These are phyloP conservation scores for Cyrtonyx montezumae DNA, from an alignment of 2,113 vertebrate genomes.

Conservation along the genomic window DNA sequence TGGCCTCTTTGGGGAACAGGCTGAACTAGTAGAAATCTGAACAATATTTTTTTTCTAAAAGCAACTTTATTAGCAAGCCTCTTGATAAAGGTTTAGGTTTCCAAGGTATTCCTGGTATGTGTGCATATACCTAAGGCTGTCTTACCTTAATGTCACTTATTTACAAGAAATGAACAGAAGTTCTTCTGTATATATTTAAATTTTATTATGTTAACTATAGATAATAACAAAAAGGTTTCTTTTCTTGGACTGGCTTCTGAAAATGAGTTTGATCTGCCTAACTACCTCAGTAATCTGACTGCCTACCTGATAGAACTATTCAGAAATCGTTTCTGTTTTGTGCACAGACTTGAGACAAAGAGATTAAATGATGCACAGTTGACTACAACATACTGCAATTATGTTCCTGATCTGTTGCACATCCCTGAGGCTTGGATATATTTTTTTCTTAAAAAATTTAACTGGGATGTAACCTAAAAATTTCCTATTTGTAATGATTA, in stretches of 20 bases:
- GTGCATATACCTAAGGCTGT: neutral
- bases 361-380: neutral
- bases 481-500: slow-evolving; percentile 41
- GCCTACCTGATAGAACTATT: slow-evolving; percentile 17
- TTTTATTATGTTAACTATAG: neutral
- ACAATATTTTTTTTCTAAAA: slow-evolving; percentile 37
- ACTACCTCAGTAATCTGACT: slow-evolving; percentile 48
- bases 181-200: slow-evolving; percentile 14
- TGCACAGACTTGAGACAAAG: slow-evolving; percentile 20
- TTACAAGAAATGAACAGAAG: neutral
- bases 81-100: slow-evolving; percentile 32
- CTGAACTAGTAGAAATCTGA: slow-evolving; percentile 64
- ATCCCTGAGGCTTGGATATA: neutral
- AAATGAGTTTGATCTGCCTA: neutral
- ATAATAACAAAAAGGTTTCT: neutral
- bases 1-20: slow-evolving; percentile 64
- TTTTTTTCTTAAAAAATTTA: slow-evolving; percentile 59
- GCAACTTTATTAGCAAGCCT: slow-evolving; percentile 20
- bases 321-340: slow-evolving; percentile 58
- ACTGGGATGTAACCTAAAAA: slow-evolving; percentile 35
- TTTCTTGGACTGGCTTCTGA: neutral
- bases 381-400: neutral
- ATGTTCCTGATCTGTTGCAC: slow-evolving; percentile 27
- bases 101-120: neutral
- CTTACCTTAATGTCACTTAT: neutral